These are phyloP conservation scores for Sceliomorpha sp. DNA, from an alignment of 2,888 invertebrate species.

Conservation along the genomic window DNA sequence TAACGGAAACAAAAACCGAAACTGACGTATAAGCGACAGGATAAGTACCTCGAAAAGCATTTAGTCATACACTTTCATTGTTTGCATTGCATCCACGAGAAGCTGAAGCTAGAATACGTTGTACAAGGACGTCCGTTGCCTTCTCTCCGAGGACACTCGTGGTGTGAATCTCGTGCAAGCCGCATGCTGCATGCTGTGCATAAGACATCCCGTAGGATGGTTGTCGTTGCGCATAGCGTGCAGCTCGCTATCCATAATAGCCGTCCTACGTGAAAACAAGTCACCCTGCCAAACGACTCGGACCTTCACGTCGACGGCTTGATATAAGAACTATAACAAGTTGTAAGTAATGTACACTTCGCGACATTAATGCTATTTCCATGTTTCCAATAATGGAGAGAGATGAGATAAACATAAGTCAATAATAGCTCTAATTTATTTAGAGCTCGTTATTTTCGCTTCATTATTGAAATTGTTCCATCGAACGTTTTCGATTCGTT, in stretches of 20 bases:
- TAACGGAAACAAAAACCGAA: too few species aligned
- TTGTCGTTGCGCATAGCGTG: slow-evolving; percentile 38
- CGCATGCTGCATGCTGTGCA: slow-evolving; percentile 14
- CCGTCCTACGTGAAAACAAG: slow-evolving; percentile 69
- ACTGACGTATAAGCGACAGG: background rate
- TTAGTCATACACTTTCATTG: slow-evolving; percentile 8
- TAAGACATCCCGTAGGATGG: slow-evolving; percentile 21
- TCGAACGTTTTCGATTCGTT: too few species aligned
- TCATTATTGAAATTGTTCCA: slow-evolving; percentile 30
- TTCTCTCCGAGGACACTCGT: slow-evolving; percentile 42
- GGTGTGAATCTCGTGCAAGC: slow-evolving; percentile 20
- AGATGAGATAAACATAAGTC: slow-evolving; percentile 50
- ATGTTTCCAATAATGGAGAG: slow-evolving; percentile 53
- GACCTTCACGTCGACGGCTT: slow-evolving; percentile 63
- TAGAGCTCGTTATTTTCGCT: background rate
- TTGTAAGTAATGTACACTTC: slow-evolving; percentile 49
- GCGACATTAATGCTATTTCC: slow-evolving; percentile 59
- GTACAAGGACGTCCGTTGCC: slow-evolving; percentile 55
- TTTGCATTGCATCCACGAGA: slow-evolving; percentile 39
- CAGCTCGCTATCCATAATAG: slow-evolving; percentile 59
- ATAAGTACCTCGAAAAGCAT: slow-evolving; percentile 1
- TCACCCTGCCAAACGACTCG: slow-evolving; percentile 66
- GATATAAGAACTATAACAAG: slow-evolving; percentile 57
- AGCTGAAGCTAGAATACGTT: slow-evolving; percentile 8
- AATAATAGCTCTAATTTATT: slow-evolving; percentile 43